phyloP scores from a whole-genome alignment of 2,888 invertebrate species.

The Melanophora roralis region DNA sequence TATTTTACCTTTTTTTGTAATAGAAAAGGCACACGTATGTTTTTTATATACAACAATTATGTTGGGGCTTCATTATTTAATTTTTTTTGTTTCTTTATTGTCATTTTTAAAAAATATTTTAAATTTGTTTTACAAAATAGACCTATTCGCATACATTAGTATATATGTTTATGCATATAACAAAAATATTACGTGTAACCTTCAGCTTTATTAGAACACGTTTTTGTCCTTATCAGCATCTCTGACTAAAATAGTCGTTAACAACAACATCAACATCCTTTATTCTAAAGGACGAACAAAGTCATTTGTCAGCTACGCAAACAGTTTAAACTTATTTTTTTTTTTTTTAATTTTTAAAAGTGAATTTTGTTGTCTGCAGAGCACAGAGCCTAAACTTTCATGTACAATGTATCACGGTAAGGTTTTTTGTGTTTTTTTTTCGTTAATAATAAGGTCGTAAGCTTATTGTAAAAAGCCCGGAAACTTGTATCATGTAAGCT shows the following conservation, averaged over 20 bases:
- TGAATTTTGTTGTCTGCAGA: neutral
- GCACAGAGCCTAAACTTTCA: neutral
- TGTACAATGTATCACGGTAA: too few species aligned
- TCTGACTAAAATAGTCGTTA: neutral
- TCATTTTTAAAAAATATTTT: neutral
- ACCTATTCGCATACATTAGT: too few species aligned
- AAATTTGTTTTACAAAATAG: neutral
- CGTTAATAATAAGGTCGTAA: too few species aligned
- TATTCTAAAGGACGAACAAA: neutral
- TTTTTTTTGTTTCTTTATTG: neutral
- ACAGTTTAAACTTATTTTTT: neutral
- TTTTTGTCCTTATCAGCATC: neutral
- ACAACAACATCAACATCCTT: neutral
- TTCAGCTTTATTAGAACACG: neutral
- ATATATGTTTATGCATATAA: too few species aligned
- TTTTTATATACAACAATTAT: neutral
- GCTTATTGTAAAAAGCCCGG: too few species aligned
- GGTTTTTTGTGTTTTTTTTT: too few species aligned
- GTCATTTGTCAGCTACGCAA: neutral
- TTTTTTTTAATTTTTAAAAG: neutral
- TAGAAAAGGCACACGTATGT: neutral
- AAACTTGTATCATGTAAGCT: too few species aligned
- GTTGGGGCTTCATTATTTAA: neutral
- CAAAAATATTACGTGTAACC: slow-evolving; percentile 5
- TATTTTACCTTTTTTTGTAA: neutral